Base-by-base conservation (phyloP, 2,888 invertebrate species). In the Cyaniris semiargus region DNA sequence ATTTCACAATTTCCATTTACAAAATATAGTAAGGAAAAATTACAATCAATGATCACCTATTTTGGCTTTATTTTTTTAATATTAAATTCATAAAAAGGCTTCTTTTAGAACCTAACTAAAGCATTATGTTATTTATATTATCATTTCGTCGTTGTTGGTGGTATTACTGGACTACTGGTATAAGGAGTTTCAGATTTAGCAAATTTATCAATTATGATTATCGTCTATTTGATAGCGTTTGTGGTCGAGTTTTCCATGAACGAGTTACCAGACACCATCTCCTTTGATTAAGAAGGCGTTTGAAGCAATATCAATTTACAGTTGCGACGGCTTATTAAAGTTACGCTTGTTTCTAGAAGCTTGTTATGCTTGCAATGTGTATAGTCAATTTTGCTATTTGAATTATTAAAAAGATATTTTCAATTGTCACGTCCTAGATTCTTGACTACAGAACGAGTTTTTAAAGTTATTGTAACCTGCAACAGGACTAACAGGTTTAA, bases 301-400 rank as follows among this genome's bases (percentile, higher is more conserved):
- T 84, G 80, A 85, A 87, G 85, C 86, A 84, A 83, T 90, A 89
- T 90, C 88, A 90, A 89, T 89, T 90, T 89, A 86, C 87, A 85
- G 85, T 85, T 86, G 83, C 80, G 78, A 83, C 82, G 85, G 85
- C 48, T 23, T 38, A 71, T 21, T 72, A 23, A 83, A 85, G 85
- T 84, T 74, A 48, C 53, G 48, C 48, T 74, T 23, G 18, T 53
- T 53, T 48, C 13, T 53, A 23, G 23, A 74, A 53, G 74, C 74
- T 66, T 66, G 15, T 13, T 27, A 4, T 23, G 60, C 13, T 10
- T 23, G 23, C 60, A 13, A 23, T 60, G 23, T 21, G 23, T 13
- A n/a, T n/a, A 60, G 23, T 13, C 60, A 60, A 60, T 23, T 60
- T 21, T 60, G 23, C 60, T 10, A 60, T 60, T 23, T 23, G 0